Percentiles rank a stretch among this genome's conserved stretches.
These are phyloP conservation scores for Psettodes erumei DNA, from an alignment of 2,113 vertebrate species.

Conservation along the genomic window DNA sequence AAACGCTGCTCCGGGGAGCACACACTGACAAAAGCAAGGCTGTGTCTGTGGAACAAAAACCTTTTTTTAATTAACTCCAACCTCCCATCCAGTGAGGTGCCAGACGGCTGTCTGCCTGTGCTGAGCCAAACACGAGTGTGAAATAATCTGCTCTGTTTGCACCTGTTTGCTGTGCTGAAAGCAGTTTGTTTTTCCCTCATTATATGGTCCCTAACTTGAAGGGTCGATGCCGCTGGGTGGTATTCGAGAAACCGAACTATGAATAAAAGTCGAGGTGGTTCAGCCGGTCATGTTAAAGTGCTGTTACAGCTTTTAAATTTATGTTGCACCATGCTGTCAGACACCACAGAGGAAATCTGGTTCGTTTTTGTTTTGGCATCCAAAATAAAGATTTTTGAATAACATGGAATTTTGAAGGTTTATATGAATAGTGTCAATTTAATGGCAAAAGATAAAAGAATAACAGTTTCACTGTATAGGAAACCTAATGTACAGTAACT, in stretches of 20 bases:
- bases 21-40: slow-evolving; percentile 22
- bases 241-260: slow-evolving; percentile 22
- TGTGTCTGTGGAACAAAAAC: slow-evolving; percentile 50
- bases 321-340: neutral
- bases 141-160: slow-evolving; percentile 45
- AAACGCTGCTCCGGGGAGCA: slow-evolving; percentile 45
- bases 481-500: neutral
- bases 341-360: neutral
- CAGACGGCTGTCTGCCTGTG: slow-evolving; percentile 47
- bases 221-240: neutral
- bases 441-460: neutral
- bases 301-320: neutral
- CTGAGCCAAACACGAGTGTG: slow-evolving; percentile 45
- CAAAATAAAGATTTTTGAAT: neutral
- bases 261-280: neutral
- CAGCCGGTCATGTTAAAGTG: neutral
- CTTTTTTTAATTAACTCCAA: slow-evolving; percentile 64
- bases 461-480: no score
- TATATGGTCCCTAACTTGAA: slow-evolving; percentile 20
- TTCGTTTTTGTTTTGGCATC: neutral
- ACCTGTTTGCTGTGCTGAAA: slow-evolving; percentile 45
- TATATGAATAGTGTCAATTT: neutral
- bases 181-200: slow-evolving; percentile 24
- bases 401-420: no score
- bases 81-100: slow-evolving; percentile 30